phyloP scores from a whole-genome alignment of 2,888 invertebrate species.

The Dicycla oo region DNA sequence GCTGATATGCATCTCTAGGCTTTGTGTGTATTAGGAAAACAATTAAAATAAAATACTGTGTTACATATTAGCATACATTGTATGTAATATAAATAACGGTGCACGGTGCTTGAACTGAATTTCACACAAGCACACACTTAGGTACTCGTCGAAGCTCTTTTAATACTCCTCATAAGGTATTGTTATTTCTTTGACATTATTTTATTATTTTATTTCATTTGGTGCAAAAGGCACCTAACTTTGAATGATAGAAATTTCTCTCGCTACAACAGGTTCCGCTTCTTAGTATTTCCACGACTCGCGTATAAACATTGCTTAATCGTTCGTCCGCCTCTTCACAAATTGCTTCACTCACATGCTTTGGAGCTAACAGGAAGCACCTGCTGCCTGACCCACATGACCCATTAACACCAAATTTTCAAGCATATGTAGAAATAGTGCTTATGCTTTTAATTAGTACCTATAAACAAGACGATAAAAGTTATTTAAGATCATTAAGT shows the following conservation, averaged over 20 bases:
- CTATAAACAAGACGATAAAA: neutral
- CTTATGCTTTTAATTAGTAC: neutral
- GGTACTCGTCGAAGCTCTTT: neutral
- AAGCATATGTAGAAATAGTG: neutral
- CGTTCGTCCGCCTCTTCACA: conserved; percentile 23
- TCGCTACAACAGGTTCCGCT: conserved; percentile 25
- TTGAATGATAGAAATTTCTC: conserved; percentile 10
- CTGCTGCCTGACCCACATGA: conserved; percentile 18
- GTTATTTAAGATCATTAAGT: neutral
- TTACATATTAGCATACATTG: conserved; percentile 27
- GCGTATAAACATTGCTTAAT: conserved; percentile 44
- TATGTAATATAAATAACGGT: neutral
- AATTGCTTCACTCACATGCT: conserved; percentile 39
- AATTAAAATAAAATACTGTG: conserved; percentile 40
- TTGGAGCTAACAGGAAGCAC: conserved; percentile 29
- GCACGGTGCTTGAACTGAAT: no score
- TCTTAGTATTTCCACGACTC: conserved; percentile 28
- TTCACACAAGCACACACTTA: no score
- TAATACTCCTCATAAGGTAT: neutral
- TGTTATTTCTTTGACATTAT: no score
- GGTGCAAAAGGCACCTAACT: neutral
- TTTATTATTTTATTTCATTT: no score
- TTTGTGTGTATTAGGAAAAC: conserved; percentile 25
- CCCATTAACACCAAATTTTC: conserved; percentile 7
- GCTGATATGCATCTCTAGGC: conserved; percentile 52